Percentiles rank a stretch among this genome's conserved stretches.
These are phyloP conservation scores for Orchesellides sinensis DNA, from an alignment of 2,888 invertebrate genomes.

Conservation along the genomic window DNA sequence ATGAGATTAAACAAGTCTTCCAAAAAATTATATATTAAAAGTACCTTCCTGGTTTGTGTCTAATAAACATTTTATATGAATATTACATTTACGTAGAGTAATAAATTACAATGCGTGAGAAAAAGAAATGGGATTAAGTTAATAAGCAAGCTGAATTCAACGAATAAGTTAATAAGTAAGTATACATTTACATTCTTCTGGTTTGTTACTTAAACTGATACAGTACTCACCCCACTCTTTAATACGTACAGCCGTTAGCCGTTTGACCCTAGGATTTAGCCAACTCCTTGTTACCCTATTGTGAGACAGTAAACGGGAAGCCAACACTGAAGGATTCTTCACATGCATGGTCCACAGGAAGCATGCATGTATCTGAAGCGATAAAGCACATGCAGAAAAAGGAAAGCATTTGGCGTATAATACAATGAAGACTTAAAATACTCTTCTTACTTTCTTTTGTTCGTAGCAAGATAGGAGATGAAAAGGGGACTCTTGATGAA, in stretches of 20 bases:
- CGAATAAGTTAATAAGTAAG: background rate
- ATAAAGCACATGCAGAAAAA: background rate
- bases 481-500: constrained; percentile 41
- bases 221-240: too few species aligned
- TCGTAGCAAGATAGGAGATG: constrained; percentile 27
- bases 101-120: background rate
- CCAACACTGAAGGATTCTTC: background rate
- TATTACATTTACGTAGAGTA: too few species aligned
- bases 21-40: background rate
- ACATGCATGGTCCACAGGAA: too few species aligned
- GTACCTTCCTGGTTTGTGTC: background rate
- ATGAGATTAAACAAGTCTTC: constrained; percentile 11
- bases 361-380: background rate
- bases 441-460: constrained; percentile 4
- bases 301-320: constrained; percentile 2
- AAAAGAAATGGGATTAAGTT: constrained; percentile 9
- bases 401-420: background rate
- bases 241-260: too few species aligned
- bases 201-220: background rate
- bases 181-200: background rate
- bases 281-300: background rate
- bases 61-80: too few species aligned
- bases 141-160: background rate
- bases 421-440: background rate
- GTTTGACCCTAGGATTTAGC: constrained; percentile 4